Percentiles rank a stretch among this genome's conserved stretches.
These are phyloP conservation scores for Plebejus argus DNA, from an alignment of 2,888 invertebrate species.

Conservation along the genomic window DNA sequence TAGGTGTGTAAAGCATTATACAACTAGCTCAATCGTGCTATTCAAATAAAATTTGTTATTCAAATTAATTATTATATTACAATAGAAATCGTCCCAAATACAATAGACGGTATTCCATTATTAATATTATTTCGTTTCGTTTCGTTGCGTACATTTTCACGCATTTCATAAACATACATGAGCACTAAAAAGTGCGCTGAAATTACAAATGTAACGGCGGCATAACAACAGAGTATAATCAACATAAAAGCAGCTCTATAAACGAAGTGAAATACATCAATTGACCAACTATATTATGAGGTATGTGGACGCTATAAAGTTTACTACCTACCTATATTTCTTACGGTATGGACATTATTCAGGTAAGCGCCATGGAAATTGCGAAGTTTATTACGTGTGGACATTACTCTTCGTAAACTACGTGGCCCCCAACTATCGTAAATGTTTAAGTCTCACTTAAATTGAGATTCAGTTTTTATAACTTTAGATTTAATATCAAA, in stretches of 20 bases:
- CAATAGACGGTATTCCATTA: background rate
- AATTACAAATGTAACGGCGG: constrained; percentile 1
- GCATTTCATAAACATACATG: constrained; percentile 8
- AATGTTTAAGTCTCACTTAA: background rate
- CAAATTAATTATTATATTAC: background rate
- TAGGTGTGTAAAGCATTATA: background rate
- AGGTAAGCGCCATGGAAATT: constrained; percentile 15
- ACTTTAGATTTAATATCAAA: background rate
- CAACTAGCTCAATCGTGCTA: background rate
- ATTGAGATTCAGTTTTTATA: background rate
- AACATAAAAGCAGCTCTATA: constrained; percentile 24
- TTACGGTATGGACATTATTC: background rate
- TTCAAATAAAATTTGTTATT: background rate
- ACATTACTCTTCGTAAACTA: background rate
- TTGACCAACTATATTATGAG: constrained; percentile 6
- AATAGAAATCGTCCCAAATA: background rate
- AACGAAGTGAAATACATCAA: constrained; percentile 3
- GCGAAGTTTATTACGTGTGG: background rate
- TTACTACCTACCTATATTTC: background rate
- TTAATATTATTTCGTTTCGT: constrained; percentile 3
- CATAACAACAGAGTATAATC: constrained; percentile 8
- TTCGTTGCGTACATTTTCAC: constrained; percentile 2
- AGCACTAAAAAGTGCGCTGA: background rate
- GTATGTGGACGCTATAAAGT: background rate
- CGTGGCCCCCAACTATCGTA: background rate